A percentile compares a stretch with the other conserved stretches of the same genome.
Conservation (phyloP, 1,140 invertebrate species). For the Sitodiplosis mosellana region DNA sequence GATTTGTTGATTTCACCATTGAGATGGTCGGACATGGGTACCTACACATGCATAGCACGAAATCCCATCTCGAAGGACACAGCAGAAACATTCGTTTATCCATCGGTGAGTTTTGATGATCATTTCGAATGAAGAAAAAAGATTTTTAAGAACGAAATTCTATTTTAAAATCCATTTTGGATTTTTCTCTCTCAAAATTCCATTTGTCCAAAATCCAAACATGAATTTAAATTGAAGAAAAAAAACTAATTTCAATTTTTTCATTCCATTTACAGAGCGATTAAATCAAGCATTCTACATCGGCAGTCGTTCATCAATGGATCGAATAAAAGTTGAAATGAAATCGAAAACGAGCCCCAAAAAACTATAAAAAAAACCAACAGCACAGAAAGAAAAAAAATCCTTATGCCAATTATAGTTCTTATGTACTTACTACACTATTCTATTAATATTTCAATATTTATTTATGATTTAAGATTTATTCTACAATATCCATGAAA, state of each 20-base stretch:
- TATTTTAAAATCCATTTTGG: too few species aligned
- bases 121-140: not conserved
- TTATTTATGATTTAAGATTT: not conserved
- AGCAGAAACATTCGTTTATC: conserved; percentile 57
- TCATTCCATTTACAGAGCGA: not conserved
- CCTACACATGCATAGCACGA: conserved; percentile 50
- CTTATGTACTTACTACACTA: not conserved
- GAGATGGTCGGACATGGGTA: conserved; percentile 62
- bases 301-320: not conserved
- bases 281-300: not conserved
- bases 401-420: too few species aligned
- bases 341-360: not conserved
- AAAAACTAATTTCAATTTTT: not conserved
- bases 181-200: too few species aligned
- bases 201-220: too few species aligned
- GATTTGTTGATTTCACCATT: conserved; percentile 50
- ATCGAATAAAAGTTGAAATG: not conserved
- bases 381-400: too few species aligned
- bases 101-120: conserved; percentile 40
- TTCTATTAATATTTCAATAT: not conserved
- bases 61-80: conserved; percentile 44
- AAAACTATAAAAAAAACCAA: too few species aligned
- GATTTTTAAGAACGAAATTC: too few species aligned
- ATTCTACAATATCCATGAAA: not conserved
- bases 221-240: too few species aligned